Evolutionary conservation across 1,140 invertebrate species (phyloP), one percentile per base, ranked within the genome.

Genomic region (Archivesica marissinica): DNA sequence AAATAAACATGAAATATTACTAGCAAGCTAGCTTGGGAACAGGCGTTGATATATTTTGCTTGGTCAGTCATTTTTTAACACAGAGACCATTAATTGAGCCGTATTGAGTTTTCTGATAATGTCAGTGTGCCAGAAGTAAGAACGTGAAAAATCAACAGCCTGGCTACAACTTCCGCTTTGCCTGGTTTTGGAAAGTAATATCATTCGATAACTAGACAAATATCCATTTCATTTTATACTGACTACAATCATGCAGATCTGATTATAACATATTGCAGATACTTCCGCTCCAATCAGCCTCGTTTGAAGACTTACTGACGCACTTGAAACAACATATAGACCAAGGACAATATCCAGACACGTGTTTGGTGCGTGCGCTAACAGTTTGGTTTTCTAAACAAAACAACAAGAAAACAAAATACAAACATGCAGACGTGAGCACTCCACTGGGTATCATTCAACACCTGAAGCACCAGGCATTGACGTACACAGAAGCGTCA

Each of bases 371-470:
- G 15, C 56, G 77, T 30, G 77, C 77, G 3, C 38, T 79, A 23
- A 79, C 61, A 13, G 41, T 79, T 20, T 79, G 77, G 77, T 68
- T 79, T 13, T 59, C 77, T 2, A 64, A 50, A 47, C 77, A 79
- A 64, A 30, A 64, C 30, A 66, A 11, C 2, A 44, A 9, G 17
- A 79, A 79, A 44, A 44, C 77, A 44, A 66, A 66, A 17, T 79
- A 79, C 20, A 39, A 47, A 17, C 38, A 64, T 25, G 54, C 61
- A 13, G 28, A 59, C 38, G 30, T 68, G 3, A 64, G 25, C 2
- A 79, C 77, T 35, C 77, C 77, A 0, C 23, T 33, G 0, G 77
- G 77, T 25, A 79, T 79, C n/a, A 39, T 79, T 25, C 77, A 79
- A 35, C 56, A 79, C 25, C 25, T 79, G 11, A 59, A 44, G 3